Percentiles rank a stretch among this genome's conserved stretches.
phyloP scores from a whole-genome alignment of 2,888 invertebrate species.

The Acanthosepion lycidas region DNA sequence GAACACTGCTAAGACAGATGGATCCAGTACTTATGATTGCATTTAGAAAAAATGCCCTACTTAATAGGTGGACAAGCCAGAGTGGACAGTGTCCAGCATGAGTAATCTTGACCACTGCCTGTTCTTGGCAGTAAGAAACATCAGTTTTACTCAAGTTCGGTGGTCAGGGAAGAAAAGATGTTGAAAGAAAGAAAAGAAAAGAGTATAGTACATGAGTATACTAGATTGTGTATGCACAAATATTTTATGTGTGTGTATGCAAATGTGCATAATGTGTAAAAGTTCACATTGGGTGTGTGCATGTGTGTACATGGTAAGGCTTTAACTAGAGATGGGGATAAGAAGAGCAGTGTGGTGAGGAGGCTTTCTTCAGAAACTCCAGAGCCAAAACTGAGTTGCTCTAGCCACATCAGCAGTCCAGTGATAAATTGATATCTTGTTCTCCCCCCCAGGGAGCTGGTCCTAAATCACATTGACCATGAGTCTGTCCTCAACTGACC shows the following conservation, averaged over 20 bases:
- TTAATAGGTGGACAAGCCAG: slow-evolving; percentile 33
- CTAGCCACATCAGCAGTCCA: slow-evolving; percentile 21
- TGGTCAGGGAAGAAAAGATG: neutral
- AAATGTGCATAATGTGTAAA: neutral
- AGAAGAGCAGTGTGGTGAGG: neutral
- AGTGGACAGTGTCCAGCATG: slow-evolving; percentile 33
- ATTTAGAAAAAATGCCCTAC: slow-evolving; percentile 33
- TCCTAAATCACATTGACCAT: slow-evolving; percentile 33
- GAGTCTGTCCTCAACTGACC: slow-evolving; percentile 33
- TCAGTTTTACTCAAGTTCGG: neutral
- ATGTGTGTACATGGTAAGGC: neutral
- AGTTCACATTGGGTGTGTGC: neutral
- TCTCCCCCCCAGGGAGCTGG: slow-evolving; percentile 21
- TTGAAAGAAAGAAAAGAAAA: neutral
- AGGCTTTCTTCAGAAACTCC: neutral
- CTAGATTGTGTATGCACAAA: neutral
- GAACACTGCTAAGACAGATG: neutral
- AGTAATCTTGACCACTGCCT: slow-evolving; percentile 33
- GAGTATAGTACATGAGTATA: neutral
- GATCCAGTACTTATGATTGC: slow-evolving; percentile 33
- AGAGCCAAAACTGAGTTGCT: slow-evolving; percentile 20
- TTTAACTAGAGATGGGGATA: neutral
- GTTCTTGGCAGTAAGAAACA: slow-evolving; percentile 22
- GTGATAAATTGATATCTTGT: slow-evolving; percentile 22
- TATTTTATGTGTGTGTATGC: neutral